Conservation (phyloP, 2,797 vertebrate genomes). For the Myotis pilosus region DNA sequence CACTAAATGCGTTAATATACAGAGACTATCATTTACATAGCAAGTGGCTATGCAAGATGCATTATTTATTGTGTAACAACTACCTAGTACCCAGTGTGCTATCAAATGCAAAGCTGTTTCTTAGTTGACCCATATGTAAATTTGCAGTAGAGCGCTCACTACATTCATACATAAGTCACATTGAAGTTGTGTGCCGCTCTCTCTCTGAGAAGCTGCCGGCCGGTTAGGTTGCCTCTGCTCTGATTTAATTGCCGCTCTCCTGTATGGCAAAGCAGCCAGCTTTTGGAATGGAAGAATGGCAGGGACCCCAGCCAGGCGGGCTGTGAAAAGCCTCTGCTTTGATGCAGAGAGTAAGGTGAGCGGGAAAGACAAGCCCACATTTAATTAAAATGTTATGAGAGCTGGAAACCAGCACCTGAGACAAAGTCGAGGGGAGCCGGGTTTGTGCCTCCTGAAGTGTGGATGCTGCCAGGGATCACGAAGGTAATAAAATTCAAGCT, state of each 20-base stretch:
- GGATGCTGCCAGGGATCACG: slow-evolving; percentile 70
- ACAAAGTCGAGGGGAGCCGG: slow-evolving; percentile 66
- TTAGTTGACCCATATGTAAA: slow-evolving; percentile 84
- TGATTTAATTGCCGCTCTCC: slow-evolving; percentile 75
- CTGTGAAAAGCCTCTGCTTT: slow-evolving; percentile 58
- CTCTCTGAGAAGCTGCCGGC: slow-evolving; percentile 69
- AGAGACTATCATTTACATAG: slow-evolving; percentile 87
- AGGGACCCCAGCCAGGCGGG: slow-evolving; percentile 38
- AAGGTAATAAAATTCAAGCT: slow-evolving; percentile 77
- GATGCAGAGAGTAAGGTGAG: slow-evolving; percentile 63
- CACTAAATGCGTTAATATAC: slow-evolving; percentile 86
- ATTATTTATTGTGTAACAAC: slow-evolving; percentile 87
- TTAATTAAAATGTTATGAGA: slow-evolving; percentile 79
- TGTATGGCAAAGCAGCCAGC: slow-evolving; percentile 26
- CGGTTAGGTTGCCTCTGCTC: slow-evolving; percentile 75
- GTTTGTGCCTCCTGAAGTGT: slow-evolving; percentile 64
- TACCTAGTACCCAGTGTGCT: slow-evolving; percentile 80
- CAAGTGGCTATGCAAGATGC: slow-evolving; percentile 83
- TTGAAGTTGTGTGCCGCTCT: slow-evolving; percentile 79
- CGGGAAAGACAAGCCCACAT: slow-evolving; percentile 75
- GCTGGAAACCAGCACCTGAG: slow-evolving; percentile 55
- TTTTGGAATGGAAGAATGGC: slow-evolving; percentile 59
- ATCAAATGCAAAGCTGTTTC: slow-evolving; percentile 83
- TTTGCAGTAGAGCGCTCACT: slow-evolving; percentile 85
- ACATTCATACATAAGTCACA: slow-evolving; percentile 83